Evolutionary conservation across 2,888 invertebrate genomes (phyloP).

Genomic region (Eupithecia abbreviata): DNA sequence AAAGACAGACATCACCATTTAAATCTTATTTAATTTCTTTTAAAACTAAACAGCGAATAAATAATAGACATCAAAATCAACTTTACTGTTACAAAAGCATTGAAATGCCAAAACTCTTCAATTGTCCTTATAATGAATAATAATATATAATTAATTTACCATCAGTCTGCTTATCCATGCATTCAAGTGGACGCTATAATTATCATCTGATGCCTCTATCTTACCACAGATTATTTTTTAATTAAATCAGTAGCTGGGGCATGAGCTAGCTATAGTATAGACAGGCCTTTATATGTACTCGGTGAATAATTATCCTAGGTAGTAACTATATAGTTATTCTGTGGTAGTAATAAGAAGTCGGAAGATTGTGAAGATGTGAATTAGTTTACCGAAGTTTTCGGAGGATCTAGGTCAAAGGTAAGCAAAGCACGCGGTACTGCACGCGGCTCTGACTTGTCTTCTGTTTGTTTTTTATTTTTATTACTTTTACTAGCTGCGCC

Average conservation of each 20-base stretch:
- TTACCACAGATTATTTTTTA: conserved; percentile 40
- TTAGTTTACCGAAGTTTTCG: background rate
- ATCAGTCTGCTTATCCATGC: conserved; percentile 10
- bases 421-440: too few species aligned
- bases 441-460: too few species aligned
- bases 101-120: conserved; percentile 4
- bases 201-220: conserved; percentile 34
- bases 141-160: conserved; percentile 11
- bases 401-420: too few species aligned
- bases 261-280: background rate
- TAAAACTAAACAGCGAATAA: conserved; percentile 2
- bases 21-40: background rate
- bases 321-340: too few species aligned
- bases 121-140: conserved; percentile 3
- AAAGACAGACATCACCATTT: background rate
- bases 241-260: conserved; percentile 20
- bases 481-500: too few species aligned
- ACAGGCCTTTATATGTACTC: background rate
- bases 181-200: conserved; percentile 25
- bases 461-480: too few species aligned
- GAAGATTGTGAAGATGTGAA: too few species aligned
- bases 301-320: too few species aligned
- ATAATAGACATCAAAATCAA: too few species aligned
- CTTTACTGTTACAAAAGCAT: conserved; percentile 4
- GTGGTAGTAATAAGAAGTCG: too few species aligned